phyloP scores from a whole-genome alignment of 2,113 vertebrate genomes.

The Chaetodon trifascialis region DNA sequence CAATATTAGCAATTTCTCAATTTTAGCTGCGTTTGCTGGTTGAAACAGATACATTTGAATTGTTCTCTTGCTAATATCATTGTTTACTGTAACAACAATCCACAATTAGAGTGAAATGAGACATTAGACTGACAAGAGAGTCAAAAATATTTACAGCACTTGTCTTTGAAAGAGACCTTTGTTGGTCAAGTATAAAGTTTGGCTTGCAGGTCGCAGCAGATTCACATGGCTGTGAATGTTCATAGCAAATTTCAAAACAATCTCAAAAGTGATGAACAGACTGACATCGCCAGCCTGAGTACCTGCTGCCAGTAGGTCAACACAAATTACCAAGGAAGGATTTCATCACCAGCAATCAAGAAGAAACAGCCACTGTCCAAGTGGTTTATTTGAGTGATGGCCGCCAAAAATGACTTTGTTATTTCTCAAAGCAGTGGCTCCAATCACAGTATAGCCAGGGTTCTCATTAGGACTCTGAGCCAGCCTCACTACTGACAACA shows the following conservation, averaged over 20 bases:
- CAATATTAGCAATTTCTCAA: too few relatives aligned
- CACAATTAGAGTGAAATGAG: background rate
- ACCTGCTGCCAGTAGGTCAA: background rate
- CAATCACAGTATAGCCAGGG: conserved; percentile 27
- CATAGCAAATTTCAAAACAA: background rate
- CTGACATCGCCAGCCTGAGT: background rate
- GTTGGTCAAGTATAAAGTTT: background rate
- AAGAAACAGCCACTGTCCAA: conserved; percentile 25
- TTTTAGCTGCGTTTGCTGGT: background rate
- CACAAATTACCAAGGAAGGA: conserved; percentile 4
- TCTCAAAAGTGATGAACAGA: background rate
- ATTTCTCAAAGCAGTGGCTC: conserved; percentile 33
- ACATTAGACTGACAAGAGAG: background rate
- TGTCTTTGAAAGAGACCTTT: background rate
- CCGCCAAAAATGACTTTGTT: conserved; percentile 9
- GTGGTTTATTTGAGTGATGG: conserved; percentile 22
- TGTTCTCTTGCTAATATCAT: background rate
- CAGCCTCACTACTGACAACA: background rate
- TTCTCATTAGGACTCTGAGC: conserved; percentile 17
- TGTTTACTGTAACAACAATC: background rate
- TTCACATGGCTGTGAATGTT: background rate
- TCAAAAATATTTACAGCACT: background rate
- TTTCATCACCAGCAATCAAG: conserved; percentile 38
- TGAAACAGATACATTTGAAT: background rate
- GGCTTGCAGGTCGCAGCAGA: background rate